Percentiles rank a stretch among this genome's conserved stretches.
Conservation (phyloP, 2,797 vertebrate species). For the Apogon talboti region DNA sequence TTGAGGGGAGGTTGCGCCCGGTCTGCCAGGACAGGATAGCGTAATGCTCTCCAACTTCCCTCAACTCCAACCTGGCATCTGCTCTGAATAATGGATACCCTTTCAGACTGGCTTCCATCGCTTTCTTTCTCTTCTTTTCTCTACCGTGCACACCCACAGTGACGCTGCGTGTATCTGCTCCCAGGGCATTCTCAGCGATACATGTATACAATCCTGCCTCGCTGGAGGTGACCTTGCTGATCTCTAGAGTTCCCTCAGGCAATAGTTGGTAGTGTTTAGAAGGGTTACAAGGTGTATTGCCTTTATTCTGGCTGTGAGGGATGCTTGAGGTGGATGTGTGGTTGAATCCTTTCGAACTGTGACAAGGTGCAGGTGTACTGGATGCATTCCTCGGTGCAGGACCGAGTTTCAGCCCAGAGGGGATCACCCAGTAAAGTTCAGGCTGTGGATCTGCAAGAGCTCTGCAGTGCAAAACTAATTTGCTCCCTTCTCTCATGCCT, state of each 20-base stretch:
- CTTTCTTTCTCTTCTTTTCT: slow-evolving; percentile 57
- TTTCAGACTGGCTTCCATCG: slow-evolving; percentile 32
- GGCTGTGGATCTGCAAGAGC: slow-evolving; percentile 94
- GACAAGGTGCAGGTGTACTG: slow-evolving; percentile 26
- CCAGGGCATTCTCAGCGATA: slow-evolving; percentile 93
- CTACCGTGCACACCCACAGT: slow-evolving; percentile 82
- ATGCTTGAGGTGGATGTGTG: slow-evolving; percentile 24
- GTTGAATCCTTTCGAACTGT: slow-evolving; percentile 39
- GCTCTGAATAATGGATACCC: slow-evolving; percentile 30
- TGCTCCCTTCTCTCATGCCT: slow-evolving; percentile 79
- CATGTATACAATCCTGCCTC: slow-evolving; percentile 95
- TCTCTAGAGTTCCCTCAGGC: slow-evolving; percentile 92
- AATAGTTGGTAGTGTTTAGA: slow-evolving; percentile 83
- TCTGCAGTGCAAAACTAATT: slow-evolving; percentile 89
- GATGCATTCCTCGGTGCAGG: slow-evolving; percentile 52
- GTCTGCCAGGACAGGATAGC: slow-evolving; percentile 90
- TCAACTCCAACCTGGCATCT: slow-evolving; percentile 71
- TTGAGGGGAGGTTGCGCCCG: slow-evolving; percentile 86
- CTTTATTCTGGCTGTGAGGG: slow-evolving; percentile 13
- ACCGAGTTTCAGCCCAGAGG: slow-evolving; percentile 86
- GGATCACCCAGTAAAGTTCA: slow-evolving; percentile 95
- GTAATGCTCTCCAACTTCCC: slow-evolving; percentile 85
- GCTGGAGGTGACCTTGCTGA: slow-evolving; percentile 78
- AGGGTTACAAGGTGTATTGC: slow-evolving; percentile 35
- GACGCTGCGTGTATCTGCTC: slow-evolving; percentile 92